A percentile compares a stretch with the other conserved stretches of the same genome.
Conservation (phyloP, 92 coral and sea anemone species). For the Parazoanthus atlanticus region DNA sequence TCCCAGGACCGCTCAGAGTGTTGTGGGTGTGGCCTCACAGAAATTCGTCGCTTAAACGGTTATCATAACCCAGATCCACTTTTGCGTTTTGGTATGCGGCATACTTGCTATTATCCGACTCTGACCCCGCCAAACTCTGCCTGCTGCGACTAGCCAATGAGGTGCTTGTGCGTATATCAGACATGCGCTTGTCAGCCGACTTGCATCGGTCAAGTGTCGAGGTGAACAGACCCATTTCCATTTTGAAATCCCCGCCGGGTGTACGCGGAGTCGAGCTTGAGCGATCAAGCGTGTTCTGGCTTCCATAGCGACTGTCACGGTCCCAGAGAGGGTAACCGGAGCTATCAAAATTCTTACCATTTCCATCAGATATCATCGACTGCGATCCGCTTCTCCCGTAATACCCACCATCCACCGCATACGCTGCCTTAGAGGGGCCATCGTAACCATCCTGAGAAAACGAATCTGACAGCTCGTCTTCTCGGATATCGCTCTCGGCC, state of each 20-base stretch:
- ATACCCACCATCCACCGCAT: constrained; percentile 21
- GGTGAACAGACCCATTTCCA: constrained; percentile 33
- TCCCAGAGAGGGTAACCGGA: background rate
- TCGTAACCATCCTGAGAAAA: constrained; percentile 50
- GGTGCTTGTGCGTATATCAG: constrained; percentile 30
- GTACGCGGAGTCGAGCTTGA: constrained; percentile 42
- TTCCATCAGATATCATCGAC: background rate
- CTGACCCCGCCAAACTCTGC: constrained; percentile 32
- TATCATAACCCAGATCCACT: constrained; percentile 31
- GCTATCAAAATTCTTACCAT: background rate
- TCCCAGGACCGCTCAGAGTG: background rate
- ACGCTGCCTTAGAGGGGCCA: background rate
- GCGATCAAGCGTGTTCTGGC: constrained; percentile 39
- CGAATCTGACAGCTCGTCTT: constrained; percentile 56
- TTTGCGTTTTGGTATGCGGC: background rate
- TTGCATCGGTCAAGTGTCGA: constrained; percentile 34
- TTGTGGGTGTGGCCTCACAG: constrained; percentile 13
- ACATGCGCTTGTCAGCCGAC: constrained; percentile 43
- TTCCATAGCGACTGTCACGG: background rate
- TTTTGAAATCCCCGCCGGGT: constrained; percentile 33
- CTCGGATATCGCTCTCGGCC: constrained; percentile 25
- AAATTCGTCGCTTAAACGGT: constrained; percentile 23
- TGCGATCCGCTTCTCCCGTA: background rate
- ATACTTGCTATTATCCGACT: constrained; percentile 16
- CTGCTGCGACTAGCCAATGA: constrained; percentile 38